Base-by-base conservation (phyloP, 92 coral and sea anemone species). In the Ricordea florida region DNA sequence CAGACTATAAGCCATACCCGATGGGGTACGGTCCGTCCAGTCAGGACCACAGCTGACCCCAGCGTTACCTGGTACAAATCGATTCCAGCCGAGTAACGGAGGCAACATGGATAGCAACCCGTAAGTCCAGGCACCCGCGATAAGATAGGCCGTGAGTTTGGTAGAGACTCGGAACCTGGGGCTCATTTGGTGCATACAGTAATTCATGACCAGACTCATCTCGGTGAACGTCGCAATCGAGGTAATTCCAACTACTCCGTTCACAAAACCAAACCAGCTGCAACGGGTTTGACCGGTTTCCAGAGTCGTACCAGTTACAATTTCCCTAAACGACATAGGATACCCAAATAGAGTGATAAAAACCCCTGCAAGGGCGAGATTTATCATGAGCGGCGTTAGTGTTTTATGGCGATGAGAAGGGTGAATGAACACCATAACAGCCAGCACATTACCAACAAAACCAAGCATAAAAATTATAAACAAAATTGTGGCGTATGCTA, bases 41-140 rank as follows among this genome's bases (percentile, higher is more conserved):
- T 85, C 83, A 5, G 90, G 90, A 11, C 81, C 78, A 20, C 90
- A 85, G 44, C 72, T 68, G 9, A 85, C 25, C 0, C 85, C 66
- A 5, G 81, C 63, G 1, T 62, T 51, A 0, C 85, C 81, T 14
- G 76, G 85, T 0, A 72, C 81, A 30, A 62, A 78, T 5, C 53
- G 69, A 15, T 45, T 63, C 85, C 85, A 78, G 0, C 90, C 90
- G 0, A 85, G 14, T 6, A 85, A 27, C 4, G 90, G 90, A 6
- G 90, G 85, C 0, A 45, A 48, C 76, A 79, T 67, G 0, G 49
- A 34, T 7, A 50, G 43, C 6, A 59, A 44, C 10, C 85, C 78
- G 7, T 71, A 85, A 37, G 45, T 10, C 90, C 90, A 85, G 17
- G 68, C 43, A 3, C 50, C 81, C 9, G 32, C 51, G 11, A 70